Base-by-base conservation (phyloP, 2,888 invertebrate genomes). In the Dasypogon diadema region DNA sequence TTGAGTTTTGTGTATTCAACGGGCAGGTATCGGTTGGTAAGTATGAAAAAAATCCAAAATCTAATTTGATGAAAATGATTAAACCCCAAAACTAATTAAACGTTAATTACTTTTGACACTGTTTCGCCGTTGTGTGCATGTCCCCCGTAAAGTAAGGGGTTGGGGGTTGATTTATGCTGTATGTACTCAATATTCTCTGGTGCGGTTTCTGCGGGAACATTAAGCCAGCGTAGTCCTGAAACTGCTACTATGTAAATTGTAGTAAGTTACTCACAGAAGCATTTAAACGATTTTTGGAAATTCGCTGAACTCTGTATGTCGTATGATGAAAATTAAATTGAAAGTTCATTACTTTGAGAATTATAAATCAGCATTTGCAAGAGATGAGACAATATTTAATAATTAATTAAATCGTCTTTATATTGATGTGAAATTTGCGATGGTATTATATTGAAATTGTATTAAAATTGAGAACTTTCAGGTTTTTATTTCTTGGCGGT, bases 31-130 rank as follows among this genome's bases (percentile, higher is more conserved):
- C 30, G 8, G 30, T 3, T 30, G 8, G 30, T 8, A 30, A 30
- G 30, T 30, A 30, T 30, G 3, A 42, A 68, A 46, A 68, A 70
- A 54, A 30, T n/a, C n/a, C 51, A 30, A 74, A 77, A 72, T 77
- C 74, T 77, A 75, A 77, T 77, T 77, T 77, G 73, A 75, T 77
- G 77, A 77, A 77, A 77, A 77, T 77, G 75, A 77, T 77, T 75
- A 77, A 77, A 75, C 77, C 77, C 63, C 55, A 75, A 77, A 77
- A 77, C 75, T 75, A 77, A 77, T 77, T 77, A 77, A 75, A 75
- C 75, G 75, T 77, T 77, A 77, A 77, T 77, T 77, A 77, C 75
- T 75, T 77, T 75, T 75, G 77, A 77, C 77, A 73, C 56, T 74
- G 54, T 74, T 56, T 34, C 37, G 26, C 56, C 54, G 46, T 21